These are phyloP conservation scores for Leptopilina clavipes DNA, from an alignment of 1,140 invertebrate genomes.

Conservation along the genomic window DNA sequence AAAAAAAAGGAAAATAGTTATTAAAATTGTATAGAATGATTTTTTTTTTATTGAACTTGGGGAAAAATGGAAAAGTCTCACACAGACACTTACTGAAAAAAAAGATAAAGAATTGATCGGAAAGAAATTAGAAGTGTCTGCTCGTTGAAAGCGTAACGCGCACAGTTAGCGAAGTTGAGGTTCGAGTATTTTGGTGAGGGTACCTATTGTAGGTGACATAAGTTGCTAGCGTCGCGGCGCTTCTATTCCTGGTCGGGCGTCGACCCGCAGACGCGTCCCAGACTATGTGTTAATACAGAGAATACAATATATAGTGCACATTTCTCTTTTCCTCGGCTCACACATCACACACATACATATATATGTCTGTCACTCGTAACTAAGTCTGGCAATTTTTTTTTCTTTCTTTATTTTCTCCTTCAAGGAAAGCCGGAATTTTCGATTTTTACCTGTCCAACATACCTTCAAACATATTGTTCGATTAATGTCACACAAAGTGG, in stretches of 20 bases:
- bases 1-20: not conserved
- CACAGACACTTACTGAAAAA: too few species aligned
- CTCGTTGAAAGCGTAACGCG: slow-evolving; percentile 47
- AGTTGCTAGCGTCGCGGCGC: slow-evolving; percentile 67
- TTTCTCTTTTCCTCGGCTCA: slow-evolving; percentile 36
- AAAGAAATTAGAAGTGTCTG: slow-evolving; percentile 43
- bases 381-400: slow-evolving; percentile 42
- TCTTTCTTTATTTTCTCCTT: slow-evolving; percentile 5
- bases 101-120: slow-evolving; percentile 54
- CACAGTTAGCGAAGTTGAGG: slow-evolving; percentile 50
- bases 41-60: not conserved
- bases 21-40: not conserved
- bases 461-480: too few species aligned
- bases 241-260: slow-evolving; percentile 73
- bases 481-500: too few species aligned
- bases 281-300: slow-evolving; percentile 66
- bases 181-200: slow-evolving; percentile 52
- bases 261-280: slow-evolving; percentile 73
- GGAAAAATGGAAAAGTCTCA: slow-evolving; percentile 33
- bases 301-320: slow-evolving; percentile 47
- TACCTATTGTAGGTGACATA: slow-evolving; percentile 69
- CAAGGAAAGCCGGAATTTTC: not conserved
- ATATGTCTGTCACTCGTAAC: slow-evolving; percentile 47
- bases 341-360: slow-evolving; percentile 45
- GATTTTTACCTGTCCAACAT: not conserved